phyloP scores from a whole-genome alignment of 2,888 invertebrate genomes.

The Ceraclea dissimilis region DNA sequence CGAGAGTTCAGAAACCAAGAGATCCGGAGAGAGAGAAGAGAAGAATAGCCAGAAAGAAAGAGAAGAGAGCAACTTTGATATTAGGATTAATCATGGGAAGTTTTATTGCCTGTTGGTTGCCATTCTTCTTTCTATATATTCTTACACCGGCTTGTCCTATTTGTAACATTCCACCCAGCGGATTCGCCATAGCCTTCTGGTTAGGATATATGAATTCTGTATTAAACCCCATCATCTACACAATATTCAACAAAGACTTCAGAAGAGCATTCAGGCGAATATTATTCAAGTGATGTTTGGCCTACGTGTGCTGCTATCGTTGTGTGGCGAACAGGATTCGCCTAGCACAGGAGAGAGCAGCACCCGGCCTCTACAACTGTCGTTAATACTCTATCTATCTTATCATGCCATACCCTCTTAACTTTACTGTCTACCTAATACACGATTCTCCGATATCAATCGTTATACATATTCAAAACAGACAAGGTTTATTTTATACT shows the following conservation, averaged over 20 bases:
- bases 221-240: constrained; percentile 96
- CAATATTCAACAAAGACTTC: constrained; percentile 98
- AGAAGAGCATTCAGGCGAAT: constrained; percentile 91
- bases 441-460: no score
- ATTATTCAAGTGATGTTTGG: constrained; percentile 90
- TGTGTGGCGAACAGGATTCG: constrained; percentile 59
- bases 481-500: no score
- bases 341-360: constrained; percentile 55
- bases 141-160: constrained; percentile 70
- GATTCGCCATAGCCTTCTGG: constrained; percentile 93
- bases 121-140: constrained; percentile 93
- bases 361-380: constrained; percentile 53
- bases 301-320: constrained; percentile 75
- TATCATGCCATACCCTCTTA: neutral
- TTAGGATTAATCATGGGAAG: constrained; percentile 97
- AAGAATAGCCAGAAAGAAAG: constrained; percentile 87
- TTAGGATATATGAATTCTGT: constrained; percentile 95
- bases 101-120: constrained; percentile 97
- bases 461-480: no score
- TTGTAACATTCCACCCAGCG: constrained; percentile 72
- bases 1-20: constrained; percentile 69
- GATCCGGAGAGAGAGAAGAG: constrained; percentile 92
- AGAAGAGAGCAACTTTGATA: constrained; percentile 93
- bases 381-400: no score
- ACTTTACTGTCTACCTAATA: neutral